Evolutionary conservation across 2,888 invertebrate genomes (phyloP), one percentile per base, ranked within the genome.

Genomic region (Creontiades dilutus): DNA sequence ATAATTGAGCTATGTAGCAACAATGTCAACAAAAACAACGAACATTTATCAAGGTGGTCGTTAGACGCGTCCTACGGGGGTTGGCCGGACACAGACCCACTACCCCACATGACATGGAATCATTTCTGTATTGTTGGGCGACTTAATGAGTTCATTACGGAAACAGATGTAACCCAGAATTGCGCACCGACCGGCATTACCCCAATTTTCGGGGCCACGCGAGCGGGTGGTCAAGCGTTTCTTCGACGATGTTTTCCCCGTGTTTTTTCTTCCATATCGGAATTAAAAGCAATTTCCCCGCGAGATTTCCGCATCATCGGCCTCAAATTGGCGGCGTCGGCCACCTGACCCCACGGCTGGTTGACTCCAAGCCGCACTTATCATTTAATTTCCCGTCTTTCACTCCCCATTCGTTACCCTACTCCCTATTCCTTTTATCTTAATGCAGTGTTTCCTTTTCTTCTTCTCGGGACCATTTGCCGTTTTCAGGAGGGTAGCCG

Each of bases 281-380:
- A 68, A 68, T 68, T n/a, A 68, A 27, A n/a, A 12, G 19, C 19
- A 23, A 68, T 68, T 68, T n/a, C n/a, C 68, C 11, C 7, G 19
- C 61, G 19, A 61, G 68, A 68, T 68, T 68, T 68, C 68, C 68
- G 68, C 68, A 27, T 68, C 68, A 68, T 68, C 68, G 68, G 23
- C 27, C 68, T 12, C 68, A 68, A 68, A 68, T 68, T 68, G 68
- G 68, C 27, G 68, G 68, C 68, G 23, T 68, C 23, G 23, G 68
- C 68, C 68, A 68, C 68, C 68, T 68, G 68, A 68, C 27, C 11
- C 12, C 68, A 23, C 27, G 68, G 23, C 68, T 23, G 9, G 68
- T 68, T 23, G 68, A 27, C 68, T 68, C 68, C 27, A 0, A n/a
- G 68, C 23, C 13, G 9, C 68, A 27, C 27, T 68, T 68, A 68